These are phyloP conservation scores for Atractosteus spatula DNA, from an alignment of 2,113 vertebrate genomes.

Conservation along the genomic window DNA sequence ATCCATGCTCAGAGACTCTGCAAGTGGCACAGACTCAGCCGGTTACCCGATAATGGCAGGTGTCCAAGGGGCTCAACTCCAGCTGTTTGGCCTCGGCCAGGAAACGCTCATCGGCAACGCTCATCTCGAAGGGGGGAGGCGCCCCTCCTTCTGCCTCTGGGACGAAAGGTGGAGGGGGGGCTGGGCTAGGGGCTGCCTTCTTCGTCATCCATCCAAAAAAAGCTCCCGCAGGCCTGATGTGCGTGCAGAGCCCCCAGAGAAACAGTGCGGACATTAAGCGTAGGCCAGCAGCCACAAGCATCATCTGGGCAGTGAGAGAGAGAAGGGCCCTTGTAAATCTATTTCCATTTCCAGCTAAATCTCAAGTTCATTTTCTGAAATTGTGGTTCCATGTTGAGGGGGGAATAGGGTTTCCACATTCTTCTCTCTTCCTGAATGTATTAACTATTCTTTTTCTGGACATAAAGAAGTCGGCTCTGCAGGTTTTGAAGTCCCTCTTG, in stretches of 20 bases:
- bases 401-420: no score
- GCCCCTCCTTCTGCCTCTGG: background rate
- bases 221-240: constrained; percentile 32
- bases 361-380: no score
- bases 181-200: background rate
- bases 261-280: constrained; percentile 29
- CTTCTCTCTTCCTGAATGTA: no score
- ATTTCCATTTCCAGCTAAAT: no score
- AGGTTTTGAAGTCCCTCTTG: no score
- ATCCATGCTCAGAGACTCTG: background rate
- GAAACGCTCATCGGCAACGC: constrained; percentile 50
- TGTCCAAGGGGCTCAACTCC: constrained; percentile 52
- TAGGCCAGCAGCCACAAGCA: background rate
- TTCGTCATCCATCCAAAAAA: constrained; percentile 66
- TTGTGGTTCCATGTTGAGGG: no score
- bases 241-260: constrained; percentile 27
- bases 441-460: no score
- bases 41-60: constrained; percentile 49
- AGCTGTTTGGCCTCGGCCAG: constrained; percentile 50
- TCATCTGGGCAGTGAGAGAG: constrained; percentile 32
- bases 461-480: no score
- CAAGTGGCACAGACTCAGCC: background rate
- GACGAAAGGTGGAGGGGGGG: background rate
- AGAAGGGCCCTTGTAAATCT: background rate
- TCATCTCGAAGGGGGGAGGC: constrained; percentile 55